phyloP scores from a whole-genome alignment of 37 sponge, comb jelly and placozoan genomes.

The Halichondria panicea region DNA sequence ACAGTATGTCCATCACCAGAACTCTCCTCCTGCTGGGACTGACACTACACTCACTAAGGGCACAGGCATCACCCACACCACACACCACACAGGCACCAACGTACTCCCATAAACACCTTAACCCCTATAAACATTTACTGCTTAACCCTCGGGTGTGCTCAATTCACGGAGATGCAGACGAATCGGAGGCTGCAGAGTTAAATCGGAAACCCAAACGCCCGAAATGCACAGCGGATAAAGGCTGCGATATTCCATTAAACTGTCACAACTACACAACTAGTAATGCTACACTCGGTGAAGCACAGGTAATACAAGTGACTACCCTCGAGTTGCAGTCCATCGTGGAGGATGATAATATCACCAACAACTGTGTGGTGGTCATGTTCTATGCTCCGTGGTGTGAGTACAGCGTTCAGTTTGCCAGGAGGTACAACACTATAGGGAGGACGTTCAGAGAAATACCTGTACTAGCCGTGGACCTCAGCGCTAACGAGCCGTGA shows the following conservation, averaged over 20 bases:
- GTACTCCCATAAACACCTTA: no score
- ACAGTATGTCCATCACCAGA: no score
- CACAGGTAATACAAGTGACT: constrained; percentile 28
- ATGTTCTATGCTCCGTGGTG: constrained; percentile 76
- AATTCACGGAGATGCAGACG: background rate
- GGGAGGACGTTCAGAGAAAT: constrained; percentile 47
- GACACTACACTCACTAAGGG: no score
- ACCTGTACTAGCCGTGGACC: constrained; percentile 70
- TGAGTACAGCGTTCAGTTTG: constrained; percentile 57
- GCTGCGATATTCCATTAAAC: constrained; percentile 35
- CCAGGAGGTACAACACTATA: constrained; percentile 56
- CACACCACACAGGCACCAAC: no score
- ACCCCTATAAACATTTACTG: background rate
- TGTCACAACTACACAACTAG: constrained; percentile 30
- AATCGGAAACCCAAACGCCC: no score
- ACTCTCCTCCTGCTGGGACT: no score
- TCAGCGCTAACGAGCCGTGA: constrained; percentile 51
- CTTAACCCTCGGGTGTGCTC: background rate
- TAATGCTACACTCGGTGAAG: background rate
- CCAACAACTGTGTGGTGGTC: constrained; percentile 66
- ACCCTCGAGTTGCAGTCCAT: constrained; percentile 40
- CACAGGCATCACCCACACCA: no score
- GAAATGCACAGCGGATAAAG: constrained; percentile 8
- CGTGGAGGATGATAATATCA: constrained; percentile 13
- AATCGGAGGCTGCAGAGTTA: background rate